Evolutionary conservation across 2,888 invertebrate species (phyloP).

Genomic region (Nephrotoma flavescens): DNA sequence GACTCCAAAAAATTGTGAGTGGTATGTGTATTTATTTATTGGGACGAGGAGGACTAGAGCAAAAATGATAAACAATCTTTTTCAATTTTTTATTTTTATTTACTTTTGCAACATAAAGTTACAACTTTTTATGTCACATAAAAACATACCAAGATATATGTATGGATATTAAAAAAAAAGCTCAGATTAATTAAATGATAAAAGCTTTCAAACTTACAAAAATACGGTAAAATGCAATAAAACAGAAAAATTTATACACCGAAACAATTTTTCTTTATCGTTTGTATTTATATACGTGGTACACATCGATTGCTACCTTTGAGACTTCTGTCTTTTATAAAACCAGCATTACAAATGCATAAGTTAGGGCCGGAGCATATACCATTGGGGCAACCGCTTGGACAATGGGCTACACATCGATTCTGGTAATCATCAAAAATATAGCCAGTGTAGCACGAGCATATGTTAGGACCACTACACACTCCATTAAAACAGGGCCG

Average conservation of each 20-base stretch:
- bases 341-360: conserved; percentile 59
- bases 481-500: conserved; percentile 51
- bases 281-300: background rate
- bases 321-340: conserved; percentile 40
- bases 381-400: conserved; percentile 59
- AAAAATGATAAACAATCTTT: background rate
- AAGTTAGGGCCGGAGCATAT: conserved; percentile 56
- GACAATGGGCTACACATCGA: conserved; percentile 46
- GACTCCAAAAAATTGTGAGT: background rate
- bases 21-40: background rate
- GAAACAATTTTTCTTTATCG: background rate
- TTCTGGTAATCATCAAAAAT: conserved; percentile 27
- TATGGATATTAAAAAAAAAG: background rate
- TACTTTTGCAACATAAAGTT: background rate
- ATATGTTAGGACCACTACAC: conserved; percentile 47
- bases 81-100: background rate
- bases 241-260: background rate
- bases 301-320: conserved; percentile 50
- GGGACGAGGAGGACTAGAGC: background rate
- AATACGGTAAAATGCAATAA: background rate
- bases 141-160: background rate
- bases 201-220: background rate
- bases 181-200: background rate
- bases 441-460: conserved; percentile 42
- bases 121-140: background rate